Percentiles rank a stretch among this genome's conserved stretches.
phyloP scores from a whole-genome alignment of 2,888 invertebrate species.

The Ochropleura plecta region DNA sequence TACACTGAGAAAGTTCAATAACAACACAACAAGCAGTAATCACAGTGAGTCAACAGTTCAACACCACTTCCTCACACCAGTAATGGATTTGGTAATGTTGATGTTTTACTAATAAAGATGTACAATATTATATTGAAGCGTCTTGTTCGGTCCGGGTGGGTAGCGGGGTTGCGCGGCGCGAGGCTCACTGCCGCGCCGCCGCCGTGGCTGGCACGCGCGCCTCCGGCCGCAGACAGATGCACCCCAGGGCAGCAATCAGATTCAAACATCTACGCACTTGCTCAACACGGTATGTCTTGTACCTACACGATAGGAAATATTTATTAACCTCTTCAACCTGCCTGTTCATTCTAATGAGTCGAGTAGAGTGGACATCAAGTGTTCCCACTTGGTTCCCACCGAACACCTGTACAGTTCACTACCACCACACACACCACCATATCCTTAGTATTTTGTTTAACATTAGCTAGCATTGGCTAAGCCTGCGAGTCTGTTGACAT shows the following conservation, averaged over 20 bases:
- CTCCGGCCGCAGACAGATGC: slow-evolving; percentile 39
- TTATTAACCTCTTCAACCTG: neutral
- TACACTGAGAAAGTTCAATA: neutral
- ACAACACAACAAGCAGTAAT: slow-evolving; percentile 3
- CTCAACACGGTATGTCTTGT: neutral
- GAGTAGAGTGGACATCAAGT: neutral
- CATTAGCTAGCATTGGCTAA: neutral
- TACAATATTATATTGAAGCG: neutral
- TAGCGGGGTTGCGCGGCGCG: neutral
- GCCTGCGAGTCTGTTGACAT: neutral
- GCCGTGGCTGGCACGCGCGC: slow-evolving; percentile 58
- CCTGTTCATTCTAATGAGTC: neutral
- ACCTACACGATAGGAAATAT: neutral
- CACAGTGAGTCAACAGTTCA: neutral
- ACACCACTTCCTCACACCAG: neutral
- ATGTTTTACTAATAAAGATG: neutral
- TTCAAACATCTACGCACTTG: neutral
- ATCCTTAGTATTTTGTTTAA: neutral
- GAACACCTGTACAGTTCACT: neutral
- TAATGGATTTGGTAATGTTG: neutral
- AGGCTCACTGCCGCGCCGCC: slow-evolving; percentile 46
- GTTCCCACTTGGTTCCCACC: neutral
- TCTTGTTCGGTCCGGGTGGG: neutral
- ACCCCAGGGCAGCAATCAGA: slow-evolving; percentile 45
- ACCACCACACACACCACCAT: too few species aligned